Base-by-base conservation (phyloP, 2,797 vertebrate species). In the Oophaga sylvatica region DNA sequence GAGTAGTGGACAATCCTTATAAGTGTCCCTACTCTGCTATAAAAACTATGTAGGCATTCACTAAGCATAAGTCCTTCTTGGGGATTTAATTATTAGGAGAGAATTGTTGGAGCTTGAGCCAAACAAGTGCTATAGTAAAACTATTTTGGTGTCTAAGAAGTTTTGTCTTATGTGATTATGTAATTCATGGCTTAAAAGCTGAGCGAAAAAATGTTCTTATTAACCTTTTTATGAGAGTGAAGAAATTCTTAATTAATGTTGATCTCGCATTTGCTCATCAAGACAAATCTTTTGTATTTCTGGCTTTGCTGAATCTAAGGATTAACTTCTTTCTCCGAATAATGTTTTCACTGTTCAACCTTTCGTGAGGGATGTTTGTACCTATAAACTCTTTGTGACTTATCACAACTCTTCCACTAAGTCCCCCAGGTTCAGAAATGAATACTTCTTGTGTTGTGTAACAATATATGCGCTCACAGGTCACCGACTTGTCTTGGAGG, bases 191-290 rank as follows among this genome's bases (percentile, higher is more conserved):
- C 10, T n/a, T 48, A 48, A 26, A 15, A 77, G 75, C 45, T 56
- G 48, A n/a, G 26, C 56, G 12, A 26, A 13, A 2, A 56, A 48
- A 41, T 22, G 3, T 77, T 77, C 75, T 56, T 56, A 77, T 77
- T 56, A 26, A 77, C 48, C 73, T 77, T 53, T 77, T 53, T 56
- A 77, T 77, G 19, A n/a, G 35, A 76, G 17, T 76, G 31, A 90
- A 92, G 83, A 90, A 92, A 93, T 90, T 89, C 91, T 12, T 90
- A 77, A 91, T 90, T 87, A 93, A 93, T 92, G 87, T 90, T 86
- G 81, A 85, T 89, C 87, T 84, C 90, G 87, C 48, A 88, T 90
- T 81, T 89, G 91, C 31, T n/a, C 70, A 63, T 88, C 35, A 91
- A 92, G 45, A 56, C 48, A 77, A 16, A 77, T 5, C 22, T 48